phyloP scores from a whole-genome alignment of 1,140 invertebrate genomes.

The Trialeurodes vaporariorum region DNA sequence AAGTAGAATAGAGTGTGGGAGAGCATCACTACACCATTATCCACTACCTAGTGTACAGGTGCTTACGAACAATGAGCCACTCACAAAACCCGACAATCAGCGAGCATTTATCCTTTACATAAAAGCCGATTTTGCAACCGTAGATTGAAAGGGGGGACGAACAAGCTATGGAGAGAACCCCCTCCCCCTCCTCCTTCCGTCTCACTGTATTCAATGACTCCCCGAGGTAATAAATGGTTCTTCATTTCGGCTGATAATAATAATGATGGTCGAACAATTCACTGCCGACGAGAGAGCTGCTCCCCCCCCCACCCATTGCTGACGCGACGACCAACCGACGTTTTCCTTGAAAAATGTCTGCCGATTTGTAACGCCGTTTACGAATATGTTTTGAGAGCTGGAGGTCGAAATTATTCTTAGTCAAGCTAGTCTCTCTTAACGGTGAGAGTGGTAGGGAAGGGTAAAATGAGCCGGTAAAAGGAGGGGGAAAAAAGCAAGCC shows the following conservation, averaged over 20 bases:
- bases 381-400: background rate
- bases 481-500: too few species aligned
- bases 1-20: too few species aligned
- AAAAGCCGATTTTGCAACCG: background rate
- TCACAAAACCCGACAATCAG: background rate
- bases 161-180: too few species aligned
- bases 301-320: too few species aligned
- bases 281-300: too few species aligned
- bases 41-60: too few species aligned
- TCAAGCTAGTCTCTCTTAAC: background rate
- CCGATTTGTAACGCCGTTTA: background rate
- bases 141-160: too few species aligned
- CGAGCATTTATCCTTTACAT: background rate
- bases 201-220: background rate
- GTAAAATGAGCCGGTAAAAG: background rate
- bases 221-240: background rate
- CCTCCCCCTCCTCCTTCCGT: too few species aligned
- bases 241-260: background rate
- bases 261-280: background rate
- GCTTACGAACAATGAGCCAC: too few species aligned
- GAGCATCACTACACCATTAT: too few species aligned
- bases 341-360: background rate
- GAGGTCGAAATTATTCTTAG: background rate
- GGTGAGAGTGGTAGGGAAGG: background rate
- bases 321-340: too few species aligned